A percentile compares a stretch with the other conserved stretches of the same genome.
phyloP scores from a whole-genome alignment of 2,888 invertebrate genomes.

The Alentia gelatinosa region DNA sequence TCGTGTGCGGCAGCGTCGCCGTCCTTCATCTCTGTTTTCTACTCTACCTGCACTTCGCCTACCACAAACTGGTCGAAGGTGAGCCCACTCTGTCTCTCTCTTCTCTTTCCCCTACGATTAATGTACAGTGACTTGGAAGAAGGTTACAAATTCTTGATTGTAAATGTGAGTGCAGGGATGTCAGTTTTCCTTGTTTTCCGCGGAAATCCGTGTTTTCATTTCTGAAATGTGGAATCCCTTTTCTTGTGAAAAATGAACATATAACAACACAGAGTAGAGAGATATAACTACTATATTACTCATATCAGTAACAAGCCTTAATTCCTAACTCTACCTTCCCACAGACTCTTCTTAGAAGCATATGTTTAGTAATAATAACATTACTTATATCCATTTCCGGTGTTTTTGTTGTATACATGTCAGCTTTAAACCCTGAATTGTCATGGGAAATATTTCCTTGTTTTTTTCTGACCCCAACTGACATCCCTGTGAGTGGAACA shows the following conservation, averaged over 20 bases:
- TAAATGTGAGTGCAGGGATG: not conserved
- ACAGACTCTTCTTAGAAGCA: too few species aligned
- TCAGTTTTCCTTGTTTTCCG: not conserved
- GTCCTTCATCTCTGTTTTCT: constrained; percentile 80
- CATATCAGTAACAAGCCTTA: too few species aligned
- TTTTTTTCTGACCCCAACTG: not conserved
- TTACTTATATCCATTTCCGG: too few species aligned
- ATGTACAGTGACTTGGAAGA: not conserved
- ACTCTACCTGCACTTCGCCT: constrained; percentile 82
- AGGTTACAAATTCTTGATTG: not conserved
- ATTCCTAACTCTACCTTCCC: too few species aligned
- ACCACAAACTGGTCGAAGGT: constrained; percentile 81
- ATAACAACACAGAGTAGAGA: too few species aligned
- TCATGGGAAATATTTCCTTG: too few species aligned
- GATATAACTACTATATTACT: too few species aligned
- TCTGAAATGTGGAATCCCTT: not conserved
- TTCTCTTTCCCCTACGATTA: not conserved
- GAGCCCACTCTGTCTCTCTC: constrained; percentile 17
- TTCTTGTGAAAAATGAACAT: too few species aligned
- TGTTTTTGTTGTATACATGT: too few species aligned
- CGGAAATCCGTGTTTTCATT: not conserved
- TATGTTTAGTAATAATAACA: too few species aligned
- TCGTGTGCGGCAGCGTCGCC: constrained; percentile 76
- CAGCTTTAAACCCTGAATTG: too few species aligned
- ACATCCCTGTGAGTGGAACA: too few species aligned